Evolutionary conservation across 2,888 invertebrate species (phyloP), one percentile per base, ranked within the genome.

Genomic region (Melanchra persicariae): DNA sequence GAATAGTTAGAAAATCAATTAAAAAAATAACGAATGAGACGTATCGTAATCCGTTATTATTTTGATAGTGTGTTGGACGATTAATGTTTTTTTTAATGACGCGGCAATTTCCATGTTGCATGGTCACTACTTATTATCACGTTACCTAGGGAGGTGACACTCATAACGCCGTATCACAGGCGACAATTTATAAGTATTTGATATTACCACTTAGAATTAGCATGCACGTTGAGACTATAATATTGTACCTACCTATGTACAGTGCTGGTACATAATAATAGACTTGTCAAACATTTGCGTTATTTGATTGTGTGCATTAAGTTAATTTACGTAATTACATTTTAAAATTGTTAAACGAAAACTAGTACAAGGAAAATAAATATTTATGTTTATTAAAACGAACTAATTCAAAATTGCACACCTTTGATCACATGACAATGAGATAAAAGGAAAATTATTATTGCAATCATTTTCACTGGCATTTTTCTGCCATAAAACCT

Each of bases 131-230:
- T 58, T 40, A 58, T 58, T 58, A 40, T 58, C 40, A 40, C 40
- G 24, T 58, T 24, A 40, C 10, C 5, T 9, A 22, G 22, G 40
- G 58, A 58, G 40, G 40, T 58, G 24, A 24, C 58, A 58, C 17
- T 58, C 37, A 24, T 52, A 19, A 6, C 17, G 52, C 30, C 30
- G 26, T 37, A 55, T 37, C 7, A 34, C 40, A 24, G 24, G 17
- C 6, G 22, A 58, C 17, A 8, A 58, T 34, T 58, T 37, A 37
- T 8, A 12, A 2, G 10, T 59, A 43, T 59, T 59, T 19, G 43
- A 24, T 59, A 43, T 59, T 59, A 26, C 58, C 40, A 19, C 58
- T 24, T 19, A 24, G 40, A 59, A 59, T 59, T 24, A 37, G 15
- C 24, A 58, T 24, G 40, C 17, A 24, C 34, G 8, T 17, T n/a